A percentile compares a stretch with the other conserved stretches of the same genome.
Evolutionary conservation across 2,888 invertebrate genomes (phyloP).

Genomic region (Calliphora vomitoria): DNA sequence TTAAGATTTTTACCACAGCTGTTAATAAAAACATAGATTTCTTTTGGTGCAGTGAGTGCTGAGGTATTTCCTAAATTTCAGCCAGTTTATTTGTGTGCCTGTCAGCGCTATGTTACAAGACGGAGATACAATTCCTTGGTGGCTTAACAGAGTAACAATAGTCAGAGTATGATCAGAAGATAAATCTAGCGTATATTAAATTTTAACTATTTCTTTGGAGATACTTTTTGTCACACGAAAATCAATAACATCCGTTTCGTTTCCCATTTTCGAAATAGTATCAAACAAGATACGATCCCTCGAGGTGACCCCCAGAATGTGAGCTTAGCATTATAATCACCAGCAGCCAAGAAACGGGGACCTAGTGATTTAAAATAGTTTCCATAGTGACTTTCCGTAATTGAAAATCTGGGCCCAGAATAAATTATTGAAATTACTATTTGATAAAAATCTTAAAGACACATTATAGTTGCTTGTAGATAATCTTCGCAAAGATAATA

Average conservation of each 20-base stretch:
- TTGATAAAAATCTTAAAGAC: no score
- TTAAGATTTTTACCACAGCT: no score
- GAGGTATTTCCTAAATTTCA: background rate
- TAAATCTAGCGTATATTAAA: no score
- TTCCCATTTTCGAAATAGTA: no score
- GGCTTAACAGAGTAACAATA: background rate
- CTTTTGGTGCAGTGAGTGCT: background rate
- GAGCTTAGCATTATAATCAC: background rate
- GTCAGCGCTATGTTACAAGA: no score
- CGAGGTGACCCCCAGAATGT: background rate
- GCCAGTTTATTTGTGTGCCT: background rate
- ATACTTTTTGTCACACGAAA: background rate
- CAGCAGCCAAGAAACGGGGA: background rate
- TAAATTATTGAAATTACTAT: no score
- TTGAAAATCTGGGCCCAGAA: no score
- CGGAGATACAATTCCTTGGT: background rate
- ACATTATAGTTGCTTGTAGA: no score
- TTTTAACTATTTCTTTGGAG: no score
- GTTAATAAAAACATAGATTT: background rate
- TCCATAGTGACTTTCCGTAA: background rate
- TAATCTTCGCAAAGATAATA: no score
- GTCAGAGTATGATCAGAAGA: background rate
- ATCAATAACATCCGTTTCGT: background rate
- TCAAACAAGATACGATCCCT: background rate
- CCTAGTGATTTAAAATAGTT: background rate